phyloP scores from a whole-genome alignment of 1,140 invertebrate species.

The Zaprionus gabonicus region DNA sequence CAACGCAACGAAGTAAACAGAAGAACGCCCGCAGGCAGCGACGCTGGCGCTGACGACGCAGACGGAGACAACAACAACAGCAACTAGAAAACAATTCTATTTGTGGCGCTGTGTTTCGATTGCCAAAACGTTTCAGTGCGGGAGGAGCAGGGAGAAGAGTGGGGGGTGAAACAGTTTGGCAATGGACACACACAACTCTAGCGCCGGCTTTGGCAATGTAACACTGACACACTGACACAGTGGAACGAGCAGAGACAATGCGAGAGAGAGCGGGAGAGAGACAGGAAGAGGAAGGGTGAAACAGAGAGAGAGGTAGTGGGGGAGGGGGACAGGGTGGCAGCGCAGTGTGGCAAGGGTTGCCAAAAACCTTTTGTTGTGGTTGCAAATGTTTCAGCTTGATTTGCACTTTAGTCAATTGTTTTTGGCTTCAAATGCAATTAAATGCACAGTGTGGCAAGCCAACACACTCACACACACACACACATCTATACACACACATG shows the following conservation, averaged over 20 bases:
- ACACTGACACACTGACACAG: constrained; percentile 51
- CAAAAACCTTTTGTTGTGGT: constrained; percentile 26
- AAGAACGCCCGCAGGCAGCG: constrained; percentile 10
- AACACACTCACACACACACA: not conserved
- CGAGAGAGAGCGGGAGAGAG: not conserved
- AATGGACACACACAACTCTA: constrained; percentile 19
- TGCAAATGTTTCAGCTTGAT: constrained; percentile 14
- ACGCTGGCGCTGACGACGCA: not conserved
- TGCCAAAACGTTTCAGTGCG: constrained; percentile 42
- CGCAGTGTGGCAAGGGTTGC: constrained; percentile 1
- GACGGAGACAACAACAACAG: constrained; percentile 1
- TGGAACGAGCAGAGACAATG: no score
- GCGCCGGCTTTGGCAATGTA: constrained; percentile 55
- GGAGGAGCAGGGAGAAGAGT: not conserved
- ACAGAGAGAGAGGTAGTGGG: not conserved
- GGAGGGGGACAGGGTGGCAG: not conserved
- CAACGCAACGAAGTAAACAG: constrained; percentile 47
- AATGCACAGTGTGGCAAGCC: constrained; percentile 5
- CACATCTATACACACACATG: not conserved
- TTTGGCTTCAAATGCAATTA: constrained; percentile 23
- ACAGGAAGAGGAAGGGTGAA: not conserved
- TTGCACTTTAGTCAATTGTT: constrained; percentile 33
- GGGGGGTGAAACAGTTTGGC: constrained; percentile 26
- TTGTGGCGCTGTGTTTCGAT: constrained; percentile 36
- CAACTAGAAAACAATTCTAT: constrained; percentile 48